Evolutionary conservation across 1,140 invertebrate genomes (phyloP), one percentile per base, ranked within the genome.

Genomic region (Drosophila athabasca): DNA sequence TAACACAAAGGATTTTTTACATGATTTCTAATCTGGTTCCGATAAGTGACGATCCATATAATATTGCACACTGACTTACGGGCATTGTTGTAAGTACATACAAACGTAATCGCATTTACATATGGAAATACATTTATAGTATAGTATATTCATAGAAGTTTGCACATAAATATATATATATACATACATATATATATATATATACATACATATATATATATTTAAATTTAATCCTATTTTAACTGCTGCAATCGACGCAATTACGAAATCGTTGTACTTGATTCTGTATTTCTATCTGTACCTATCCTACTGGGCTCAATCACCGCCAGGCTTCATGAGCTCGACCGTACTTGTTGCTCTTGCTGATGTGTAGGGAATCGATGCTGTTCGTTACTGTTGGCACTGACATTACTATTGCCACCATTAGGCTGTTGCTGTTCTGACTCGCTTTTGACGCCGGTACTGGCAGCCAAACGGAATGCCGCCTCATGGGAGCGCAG

Each of bases 401-500:
- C 67, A 43, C 50, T 71, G 54, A 46, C 19, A 58, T 59, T 57
- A n/a, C 31, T 55, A 43, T 58, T 35, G n/a, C 35, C 46, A 13
- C 35, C 50, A 51, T 44, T 73, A 8, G 39, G 35, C n/a, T 26
- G 46, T 29, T 51, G 22, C n/a, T 70, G 54, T 9, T 75, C 71
- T 2, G 49, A 46, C 31, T 75, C 72, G 57, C 73, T 92, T 19
- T 79, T 89, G 15, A 89, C 90, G 41, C 93, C 93, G 0, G 93
- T 93, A 19, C 51, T 70, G 74, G 97, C 96, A 13, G 96, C 96
- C 69, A 97, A 91, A 81, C 96, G 93, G 13, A 97, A 93, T 1
- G 96, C 95, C 17, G 95, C 96, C 87, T 97, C 96, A 1, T 97
- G 96, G 53, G 95, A 96, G 80, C 96, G 94, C 13, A 97, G 92